Base-by-base conservation (phyloP, 1,140 invertebrate species). In the Elymnias hypermnestra region DNA sequence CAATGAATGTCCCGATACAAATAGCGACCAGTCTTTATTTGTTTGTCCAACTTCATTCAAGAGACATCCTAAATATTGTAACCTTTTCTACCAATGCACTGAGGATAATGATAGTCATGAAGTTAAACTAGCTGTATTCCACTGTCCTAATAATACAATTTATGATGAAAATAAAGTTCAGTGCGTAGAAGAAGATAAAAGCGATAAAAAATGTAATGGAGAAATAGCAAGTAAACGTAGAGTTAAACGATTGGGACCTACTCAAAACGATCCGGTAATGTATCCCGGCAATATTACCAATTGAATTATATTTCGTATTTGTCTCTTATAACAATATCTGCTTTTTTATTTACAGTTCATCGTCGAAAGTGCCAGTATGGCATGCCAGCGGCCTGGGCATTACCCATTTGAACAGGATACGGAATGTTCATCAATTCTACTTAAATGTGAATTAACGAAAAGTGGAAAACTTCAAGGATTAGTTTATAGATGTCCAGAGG, bases 71-170 rank as follows among this genome's bases (percentile, higher is more conserved):
- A 92, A 94, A 70, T 91, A 93, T 61, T 96, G 94, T 63, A 93
- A 95, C 68, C 72, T 94, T 26, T 94, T 95, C 78, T 95, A 95
- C 62, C 94, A 95, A 72, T 95, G 94, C 68, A 92, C 90, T 8
- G 88, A 87, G 45, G 89, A 89, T 37, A 73, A 87, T 0, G 83
- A 90, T 12, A 90, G 78, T 21, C 90, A 91, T 63, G 91, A 94
- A 52, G 78, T 93, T 3, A 94, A 93, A 62, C 88, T 95, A 41
- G 86, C 93, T 1, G 87, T 91, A 2, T 89, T 95, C 33, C 90
- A 89, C 35, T 95, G 94, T 77, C 92, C 92, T 3, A 91, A 93
- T 53, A 90, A 90, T 43, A 94, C 92, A 0, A 89, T 94, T 29
- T 95, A 91, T 57, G 92, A 94, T 54, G 92, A 94, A 54, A 77